Evolutionary conservation across 2,113 vertebrate species (phyloP), one percentile per base, ranked within the genome.

Genomic region (Tricholaema leucomelas): DNA sequence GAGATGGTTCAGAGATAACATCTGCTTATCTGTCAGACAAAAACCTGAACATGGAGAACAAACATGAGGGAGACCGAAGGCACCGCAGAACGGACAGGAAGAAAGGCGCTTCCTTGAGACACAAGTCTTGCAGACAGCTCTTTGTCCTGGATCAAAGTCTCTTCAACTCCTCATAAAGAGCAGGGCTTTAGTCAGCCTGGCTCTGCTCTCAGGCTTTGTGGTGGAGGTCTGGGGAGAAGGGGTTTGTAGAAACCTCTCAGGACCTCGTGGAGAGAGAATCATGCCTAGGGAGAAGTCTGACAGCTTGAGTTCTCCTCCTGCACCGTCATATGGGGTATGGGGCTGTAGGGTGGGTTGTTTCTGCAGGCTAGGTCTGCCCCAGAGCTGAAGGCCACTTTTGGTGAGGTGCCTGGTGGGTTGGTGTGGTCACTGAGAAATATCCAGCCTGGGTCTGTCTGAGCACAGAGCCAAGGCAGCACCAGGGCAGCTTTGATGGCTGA

Each of bases 1-100:
- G 70, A 92, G 52, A 48, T 82, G 73, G 76, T 92, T 93, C 80
- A 74, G 36, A 76, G 23, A 24, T 63, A 9, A 11, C 63, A 25
- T 9, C 7, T 40, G 48, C 35, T 23, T 84, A 65, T 65, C 54
- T 81, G 35, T 66, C 6, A 54, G 16, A 35, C 66, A 67, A 70
- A 35, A 66, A 56, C 11, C 14, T 56, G 66, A 81, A 74, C 74
- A 50, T 24, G 3, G 33, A n/a, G 38, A 78, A 38, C 25, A 91
- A 89, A 90, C 80, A 30, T 50, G 21, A 46, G 70, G 69, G 74
- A 87, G 33, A 82, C 17, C 77, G 38, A 89, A 72, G 54, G 21
- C 35, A 61, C 4, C 20, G 75, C 78, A 92, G 74, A 81, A 71
- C 3, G 80, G 35, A 60, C 4, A 12, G n/a, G 42, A 86, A 84